Evolutionary conservation across 2,888 invertebrate species (phyloP), one percentile per base, ranked within the genome.

Genomic region (Amblyjoppa fuscipennis): DNA sequence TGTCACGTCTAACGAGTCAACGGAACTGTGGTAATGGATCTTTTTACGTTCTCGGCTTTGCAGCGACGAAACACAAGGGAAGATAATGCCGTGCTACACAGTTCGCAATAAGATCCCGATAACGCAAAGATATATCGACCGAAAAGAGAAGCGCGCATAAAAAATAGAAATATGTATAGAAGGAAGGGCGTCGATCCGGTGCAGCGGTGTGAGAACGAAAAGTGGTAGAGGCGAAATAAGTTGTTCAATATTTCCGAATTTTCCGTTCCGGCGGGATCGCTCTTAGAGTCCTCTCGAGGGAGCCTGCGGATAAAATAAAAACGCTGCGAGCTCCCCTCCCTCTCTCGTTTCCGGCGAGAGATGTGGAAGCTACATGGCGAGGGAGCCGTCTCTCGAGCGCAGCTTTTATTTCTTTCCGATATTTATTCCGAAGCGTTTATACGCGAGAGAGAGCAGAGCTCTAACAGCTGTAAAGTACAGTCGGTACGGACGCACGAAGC

Each of bases 321-420:
- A 80, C 51, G 69, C n/a, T 6, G 34, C 13, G 69, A 61, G 34
- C 3, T 28, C 11, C 11, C 45, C 3, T 13, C 11, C 45, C 16
- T 11, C 38, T 45, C 68, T 76, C 59, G 82, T 76, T 68, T 79
- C 51, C 56, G 41, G 4, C 20, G 61, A 59, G 69, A 73, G 82
- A 45, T 13, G 13, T 45, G 45, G 59, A 61, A 79, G 75, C 77
- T 49, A 56, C 45, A 45, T 20, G 45, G 45, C 45, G 45, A 59
- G 59, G 28, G 25, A 59, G 59, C 59, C 59, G 25, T 59, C 20
- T 59, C 59, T 20, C 28, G 16, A 25, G 70, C 51, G 70, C 79
- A 70, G 77, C 61, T 85, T 85, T 85, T 85, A 85, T 85, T 85
- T 74, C 79, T 85, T 85, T 85, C 77, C 85, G 85, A 85, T 85